Conservation (phyloP, 2,888 invertebrate genomes). For the Iphiclides podalirius region DNA sequence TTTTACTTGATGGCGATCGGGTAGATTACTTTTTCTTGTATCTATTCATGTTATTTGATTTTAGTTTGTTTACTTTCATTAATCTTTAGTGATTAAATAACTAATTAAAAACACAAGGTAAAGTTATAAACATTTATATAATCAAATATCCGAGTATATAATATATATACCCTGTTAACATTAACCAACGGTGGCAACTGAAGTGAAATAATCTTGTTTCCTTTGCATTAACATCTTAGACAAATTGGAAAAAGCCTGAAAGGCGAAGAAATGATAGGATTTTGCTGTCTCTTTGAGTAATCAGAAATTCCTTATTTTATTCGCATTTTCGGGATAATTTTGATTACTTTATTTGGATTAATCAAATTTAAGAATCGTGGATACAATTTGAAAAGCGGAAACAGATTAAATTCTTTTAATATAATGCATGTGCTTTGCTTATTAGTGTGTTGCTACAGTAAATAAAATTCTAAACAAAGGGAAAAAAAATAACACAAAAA, state of each 20-base stretch:
- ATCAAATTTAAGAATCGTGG: slow-evolving; percentile 27
- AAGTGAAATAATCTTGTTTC: slow-evolving; percentile 40
- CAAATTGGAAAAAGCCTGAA: slow-evolving; percentile 59
- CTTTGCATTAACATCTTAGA: slow-evolving; percentile 43
- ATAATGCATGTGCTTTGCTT: slow-evolving; percentile 10
- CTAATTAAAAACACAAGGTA: too few species aligned
- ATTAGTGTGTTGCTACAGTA: not conserved
- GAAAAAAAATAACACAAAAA: too few species aligned
- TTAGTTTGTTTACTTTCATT: too few species aligned
- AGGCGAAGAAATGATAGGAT: slow-evolving; percentile 53
- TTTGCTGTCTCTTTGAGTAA: slow-evolving; percentile 61
- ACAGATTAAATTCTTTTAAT: slow-evolving; percentile 24
- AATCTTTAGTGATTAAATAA: too few species aligned
- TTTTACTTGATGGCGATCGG: slow-evolving; percentile 33
- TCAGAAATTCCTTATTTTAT: slow-evolving; percentile 48
- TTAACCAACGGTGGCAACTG: slow-evolving; percentile 25
- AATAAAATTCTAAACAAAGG: too few species aligned
- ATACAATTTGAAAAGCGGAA: slow-evolving; percentile 12
- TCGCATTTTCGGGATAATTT: slow-evolving; percentile 46
- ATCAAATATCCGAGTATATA: too few species aligned
- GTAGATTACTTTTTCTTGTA: not conserved
- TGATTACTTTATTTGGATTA: slow-evolving; percentile 56
- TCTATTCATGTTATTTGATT: not conserved
- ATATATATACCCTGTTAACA: too few species aligned
- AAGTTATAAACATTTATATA: too few species aligned